Conservation (phyloP, 30 jellyfish, hydroid and myxozoan genomes). For the Cassiopea xamachana region DNA sequence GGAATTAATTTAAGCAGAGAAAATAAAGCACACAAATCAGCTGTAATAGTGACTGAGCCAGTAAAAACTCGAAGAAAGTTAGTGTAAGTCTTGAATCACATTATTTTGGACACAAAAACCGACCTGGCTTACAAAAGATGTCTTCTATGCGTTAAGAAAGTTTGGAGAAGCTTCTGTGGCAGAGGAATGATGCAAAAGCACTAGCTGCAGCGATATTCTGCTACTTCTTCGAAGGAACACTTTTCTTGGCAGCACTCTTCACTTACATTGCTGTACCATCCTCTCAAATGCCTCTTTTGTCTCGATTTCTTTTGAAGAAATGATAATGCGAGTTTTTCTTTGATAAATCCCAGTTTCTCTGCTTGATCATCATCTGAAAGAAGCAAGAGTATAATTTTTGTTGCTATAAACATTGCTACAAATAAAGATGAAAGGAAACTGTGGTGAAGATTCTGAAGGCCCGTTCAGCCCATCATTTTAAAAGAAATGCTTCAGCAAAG, state of each 20-base stretch:
- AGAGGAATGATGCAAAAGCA: background rate
- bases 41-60: too few species aligned
- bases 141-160: background rate
- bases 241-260: constrained; percentile 67
- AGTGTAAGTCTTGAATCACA: too few species aligned
- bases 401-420: too few species aligned
- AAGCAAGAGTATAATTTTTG: background rate
- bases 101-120: too few species aligned
- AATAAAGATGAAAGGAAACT: too few species aligned
- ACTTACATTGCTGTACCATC: constrained; percentile 31
- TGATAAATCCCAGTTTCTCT: background rate
- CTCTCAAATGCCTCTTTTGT: background rate
- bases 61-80: too few species aligned
- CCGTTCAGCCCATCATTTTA: too few species aligned
- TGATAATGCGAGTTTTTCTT: constrained; percentile 7
- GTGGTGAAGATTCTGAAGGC: too few species aligned
- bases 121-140: background rate
- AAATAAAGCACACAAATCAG: too few species aligned
- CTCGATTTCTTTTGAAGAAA: constrained; percentile 12
- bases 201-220: constrained; percentile 11
- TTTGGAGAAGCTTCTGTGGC: background rate
- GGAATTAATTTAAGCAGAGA: too few species aligned
- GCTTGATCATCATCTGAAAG: constrained; percentile 1
- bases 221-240: constrained; percentile 57
- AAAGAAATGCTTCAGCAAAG: too few species aligned